Base-by-base conservation (phyloP, 2,888 invertebrate species). In the Leptopterna dolabrata region DNA sequence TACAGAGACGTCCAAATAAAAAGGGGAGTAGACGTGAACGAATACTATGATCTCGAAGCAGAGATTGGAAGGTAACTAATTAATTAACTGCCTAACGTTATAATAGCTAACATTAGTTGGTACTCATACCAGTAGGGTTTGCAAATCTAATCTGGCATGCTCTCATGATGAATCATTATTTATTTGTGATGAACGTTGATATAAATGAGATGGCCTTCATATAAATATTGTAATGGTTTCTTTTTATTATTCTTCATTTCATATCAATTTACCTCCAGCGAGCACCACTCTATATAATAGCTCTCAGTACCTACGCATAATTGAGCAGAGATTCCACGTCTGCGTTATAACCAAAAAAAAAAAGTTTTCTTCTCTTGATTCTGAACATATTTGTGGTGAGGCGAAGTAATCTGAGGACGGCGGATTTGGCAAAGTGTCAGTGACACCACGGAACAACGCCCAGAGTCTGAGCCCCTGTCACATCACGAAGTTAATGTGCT, bases 1-100 rank as follows among this genome's bases (percentile, higher is more conserved):
- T 95, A 95, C 91, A 94, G 97, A 91, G 96, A 98, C 93, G 97
- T 98, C 89, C 93, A 94, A 89, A 95, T 98, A 90, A 95, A 96
- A 92, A 94, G 96, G 90, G 96, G 95, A 90, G 94, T 95, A 87
- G 96, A 98, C 92, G 96, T 98, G 90, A 96, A 97, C 91, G 95
- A 96, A 90, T 94, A 95, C 91, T 98, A 96, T 92, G 96, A 96
- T 91, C 94, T 98, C 92, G 94, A 96, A 90, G 95, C 96, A 87
- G 97, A 99, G 93, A 95, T 99, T 90, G 99, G 99, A 92, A 95
- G 98, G 98, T 98, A 93, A 94, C 93, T 91, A 80, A 45, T 36
- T 47, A 16, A 19, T 47, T 76, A 71, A 7, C 7, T 36, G 7
- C 7, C n/a, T n/a, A n/a, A n/a, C n/a, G n/a, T n/a, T n/a, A 47